A percentile compares a stretch with the other conserved stretches of the same genome.
phyloP scores from a whole-genome alignment of 1,140 invertebrate genomes.

The Sarcophaga bullata region DNA sequence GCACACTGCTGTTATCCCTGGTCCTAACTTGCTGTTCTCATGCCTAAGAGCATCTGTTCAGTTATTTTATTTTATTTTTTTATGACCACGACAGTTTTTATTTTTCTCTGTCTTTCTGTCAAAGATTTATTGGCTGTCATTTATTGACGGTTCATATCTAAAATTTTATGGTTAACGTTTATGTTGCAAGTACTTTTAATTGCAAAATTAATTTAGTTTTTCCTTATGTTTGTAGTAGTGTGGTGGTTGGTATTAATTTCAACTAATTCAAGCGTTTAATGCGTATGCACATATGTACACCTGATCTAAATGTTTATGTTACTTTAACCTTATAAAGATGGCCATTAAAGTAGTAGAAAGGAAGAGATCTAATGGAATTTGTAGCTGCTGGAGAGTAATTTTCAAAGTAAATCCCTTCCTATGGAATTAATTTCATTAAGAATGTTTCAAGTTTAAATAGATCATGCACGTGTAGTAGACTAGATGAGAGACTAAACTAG shows the following conservation, averaged over 20 bases:
- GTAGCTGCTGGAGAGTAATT: too few species aligned
- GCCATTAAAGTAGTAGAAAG: conserved; percentile 7
- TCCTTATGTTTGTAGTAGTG: not conserved
- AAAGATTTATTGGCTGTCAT: not conserved
- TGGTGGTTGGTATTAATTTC: conserved; percentile 23
- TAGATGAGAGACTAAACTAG: too few species aligned
- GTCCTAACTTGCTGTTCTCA: not conserved
- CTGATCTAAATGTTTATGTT: conserved; percentile 19
- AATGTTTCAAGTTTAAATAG: too few species aligned
- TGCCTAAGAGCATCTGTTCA: not conserved
- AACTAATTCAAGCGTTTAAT: conserved; percentile 33
- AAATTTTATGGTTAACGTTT: not conserved
- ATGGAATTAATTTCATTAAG: too few species aligned
- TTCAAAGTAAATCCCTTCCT: too few species aligned
- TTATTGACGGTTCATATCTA: not conserved
- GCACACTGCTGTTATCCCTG: not conserved
- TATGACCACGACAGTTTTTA: not conserved
- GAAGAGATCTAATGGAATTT: not conserved
- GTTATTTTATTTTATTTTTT: not conserved
- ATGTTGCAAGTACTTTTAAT: not conserved
- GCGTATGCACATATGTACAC: not conserved
- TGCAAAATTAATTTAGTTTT: not conserved
- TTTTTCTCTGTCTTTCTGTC: not conserved
- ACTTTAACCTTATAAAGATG: not conserved
- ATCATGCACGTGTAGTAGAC: too few species aligned